Percentiles rank a stretch among this genome's conserved stretches.
Conservation (phyloP, 2,113 vertebrate species). For the Labrus mixtus region DNA sequence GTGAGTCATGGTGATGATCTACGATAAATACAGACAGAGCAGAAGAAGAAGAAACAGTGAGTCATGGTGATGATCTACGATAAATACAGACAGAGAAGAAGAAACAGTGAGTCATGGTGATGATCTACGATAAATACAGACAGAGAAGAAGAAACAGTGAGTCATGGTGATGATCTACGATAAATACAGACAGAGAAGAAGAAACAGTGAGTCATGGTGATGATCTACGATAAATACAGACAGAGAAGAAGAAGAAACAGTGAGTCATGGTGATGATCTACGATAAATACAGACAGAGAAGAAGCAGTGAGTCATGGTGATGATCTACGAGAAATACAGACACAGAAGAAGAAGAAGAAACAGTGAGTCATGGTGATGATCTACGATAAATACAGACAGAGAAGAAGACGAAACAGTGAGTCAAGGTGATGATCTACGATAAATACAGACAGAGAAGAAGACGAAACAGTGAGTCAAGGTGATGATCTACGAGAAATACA, state of each 20-base stretch:
- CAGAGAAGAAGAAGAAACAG: conserved; percentile 72
- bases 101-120: conserved; percentile 85
- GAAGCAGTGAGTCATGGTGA: conserved; percentile 85
- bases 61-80: conserved; percentile 85
- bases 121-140: conserved; percentile 69
- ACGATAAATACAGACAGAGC: background rate
- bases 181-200: conserved; percentile 58
- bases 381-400: conserved; percentile 49
- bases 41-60: conserved; percentile 80
- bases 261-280: conserved; percentile 86
- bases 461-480: conserved; percentile 86
- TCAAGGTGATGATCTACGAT: conserved; percentile 84
- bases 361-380: conserved; percentile 86
- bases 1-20: conserved; percentile 87
- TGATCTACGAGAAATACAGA: conserved; percentile 69
- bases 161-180: conserved; percentile 85
- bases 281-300: conserved; percentile 32
- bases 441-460: conserved; percentile 32
- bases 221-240: conserved; percentile 69
- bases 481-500: conserved; percentile 74
- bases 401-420: conserved; percentile 81
- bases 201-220: conserved; percentile 85
- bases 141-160: conserved; percentile 75
- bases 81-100: conserved; percentile 58
- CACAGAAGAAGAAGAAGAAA: conserved; percentile 56